Evolutionary conservation across 2,888 invertebrate species (phyloP).

Genomic region (Cataglyphis cursor): DNA sequence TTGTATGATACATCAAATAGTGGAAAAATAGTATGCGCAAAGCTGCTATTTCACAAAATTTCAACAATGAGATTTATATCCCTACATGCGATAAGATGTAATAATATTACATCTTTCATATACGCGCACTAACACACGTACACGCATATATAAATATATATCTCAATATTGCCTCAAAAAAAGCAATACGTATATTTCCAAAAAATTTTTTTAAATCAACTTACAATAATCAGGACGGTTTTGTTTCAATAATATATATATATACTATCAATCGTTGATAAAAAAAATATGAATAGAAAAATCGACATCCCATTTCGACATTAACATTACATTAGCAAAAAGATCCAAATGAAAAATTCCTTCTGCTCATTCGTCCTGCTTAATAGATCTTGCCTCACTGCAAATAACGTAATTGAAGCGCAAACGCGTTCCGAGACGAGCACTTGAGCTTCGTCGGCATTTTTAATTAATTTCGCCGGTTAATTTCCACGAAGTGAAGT

Average conservation of each 20-base stretch:
- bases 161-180: background rate
- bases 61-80: constrained; percentile 17
- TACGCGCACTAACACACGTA: background rate
- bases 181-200: background rate
- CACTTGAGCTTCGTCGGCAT: constrained; percentile 16
- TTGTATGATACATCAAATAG: constrained; percentile 25
- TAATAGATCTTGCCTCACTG: constrained; percentile 21
- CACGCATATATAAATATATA: background rate
- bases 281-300: background rate
- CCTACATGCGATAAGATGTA: background rate
- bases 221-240: background rate
- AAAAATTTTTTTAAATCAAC: background rate
- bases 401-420: constrained; percentile 32
- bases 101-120: background rate
- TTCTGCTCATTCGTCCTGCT: background rate
- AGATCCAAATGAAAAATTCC: constrained; percentile 13
- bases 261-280: background rate
- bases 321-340: background rate
- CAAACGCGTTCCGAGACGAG: constrained; percentile 15
- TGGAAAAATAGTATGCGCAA: constrained; percentile 24
- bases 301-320: background rate
- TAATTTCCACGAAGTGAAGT: constrained; percentile 32
- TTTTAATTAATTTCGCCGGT: constrained; percentile 51
- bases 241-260: background rate
- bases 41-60: background rate